Conservation (phyloP, 2,113 vertebrate species). For the Himantopus leucocephalus region DNA sequence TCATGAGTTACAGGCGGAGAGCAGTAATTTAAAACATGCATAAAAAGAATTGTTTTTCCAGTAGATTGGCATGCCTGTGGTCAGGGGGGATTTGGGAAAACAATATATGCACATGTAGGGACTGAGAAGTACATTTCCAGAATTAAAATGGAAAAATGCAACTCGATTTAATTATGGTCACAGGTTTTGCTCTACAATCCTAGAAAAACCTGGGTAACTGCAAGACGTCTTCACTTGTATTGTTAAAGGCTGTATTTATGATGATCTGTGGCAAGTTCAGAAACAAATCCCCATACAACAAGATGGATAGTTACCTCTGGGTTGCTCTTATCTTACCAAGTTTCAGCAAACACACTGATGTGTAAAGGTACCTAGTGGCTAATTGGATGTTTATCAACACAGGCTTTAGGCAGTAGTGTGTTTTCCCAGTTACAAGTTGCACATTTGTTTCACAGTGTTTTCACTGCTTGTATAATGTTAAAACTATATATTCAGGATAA, state of each 20-base stretch:
- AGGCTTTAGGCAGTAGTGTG: background rate
- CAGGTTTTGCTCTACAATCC: background rate
- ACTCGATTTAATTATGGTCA: conserved; percentile 2
- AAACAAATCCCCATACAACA: conserved; percentile 34
- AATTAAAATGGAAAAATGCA: background rate
- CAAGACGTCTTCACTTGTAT: background rate
- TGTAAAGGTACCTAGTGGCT: background rate
- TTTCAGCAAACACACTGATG: conserved; percentile 35
- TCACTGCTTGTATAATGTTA: conserved; percentile 5
- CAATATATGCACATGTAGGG: background rate
- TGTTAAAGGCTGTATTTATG: background rate
- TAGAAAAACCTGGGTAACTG: background rate
- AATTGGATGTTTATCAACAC: conserved; percentile 39
- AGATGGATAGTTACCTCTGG: conserved; percentile 5
- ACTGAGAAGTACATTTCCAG: background rate
- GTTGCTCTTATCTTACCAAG: conserved; percentile 29
- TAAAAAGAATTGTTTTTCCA: background rate
- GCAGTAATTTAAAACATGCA: background rate
- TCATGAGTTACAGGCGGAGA: background rate
- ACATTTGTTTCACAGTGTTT: conserved; percentile 26
- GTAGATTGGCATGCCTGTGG: background rate
- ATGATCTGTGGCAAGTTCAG: background rate
- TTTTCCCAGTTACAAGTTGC: background rate
- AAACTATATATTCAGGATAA: conserved; percentile 1
- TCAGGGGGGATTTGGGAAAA: background rate